phyloP scores from a whole-genome alignment of 2,113 vertebrate species.

The Mirounga angustirostris region DNA sequence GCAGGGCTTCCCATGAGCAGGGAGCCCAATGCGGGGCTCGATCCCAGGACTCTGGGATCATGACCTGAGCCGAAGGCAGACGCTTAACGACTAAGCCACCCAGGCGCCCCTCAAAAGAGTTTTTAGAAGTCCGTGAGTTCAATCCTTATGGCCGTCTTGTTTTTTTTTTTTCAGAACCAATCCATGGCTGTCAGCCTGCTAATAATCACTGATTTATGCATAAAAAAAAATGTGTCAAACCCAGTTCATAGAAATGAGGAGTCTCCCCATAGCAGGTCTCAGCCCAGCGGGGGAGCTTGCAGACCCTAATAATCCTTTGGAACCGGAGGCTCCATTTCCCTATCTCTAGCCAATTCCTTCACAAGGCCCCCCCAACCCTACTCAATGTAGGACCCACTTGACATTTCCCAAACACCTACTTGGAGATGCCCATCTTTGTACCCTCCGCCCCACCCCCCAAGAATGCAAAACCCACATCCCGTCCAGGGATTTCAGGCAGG shows the following conservation, averaged over 20 bases:
- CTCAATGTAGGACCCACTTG: too few species aligned
- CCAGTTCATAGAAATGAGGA: neutral
- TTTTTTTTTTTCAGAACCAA: neutral
- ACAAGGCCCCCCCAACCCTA: neutral
- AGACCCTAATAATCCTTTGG: neutral
- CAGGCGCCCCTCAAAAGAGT: neutral
- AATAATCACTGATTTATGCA: too few species aligned
- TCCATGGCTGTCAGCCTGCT: neutral
- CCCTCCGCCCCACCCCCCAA: neutral
- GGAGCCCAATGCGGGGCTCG: too few species aligned
- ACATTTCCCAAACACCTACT: neutral
- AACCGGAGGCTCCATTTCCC: neutral
- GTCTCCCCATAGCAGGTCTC: neutral
- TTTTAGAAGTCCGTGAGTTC: neutral
- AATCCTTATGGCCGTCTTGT: neutral
- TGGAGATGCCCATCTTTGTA: neutral
- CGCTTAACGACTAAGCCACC: too few species aligned
- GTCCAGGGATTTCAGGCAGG: neutral
- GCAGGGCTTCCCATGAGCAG: too few species aligned
- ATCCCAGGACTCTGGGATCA: too few species aligned
- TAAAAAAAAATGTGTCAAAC: neutral
- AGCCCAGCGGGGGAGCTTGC: neutral
- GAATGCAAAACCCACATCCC: neutral
- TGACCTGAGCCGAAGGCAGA: too few species aligned
- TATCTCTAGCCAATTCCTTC: neutral